A percentile compares a stretch with the other conserved stretches of the same genome.
Evolutionary conservation across 2,113 vertebrate genomes (phyloP).

Genomic region (Pleuronectes platessa): DNA sequence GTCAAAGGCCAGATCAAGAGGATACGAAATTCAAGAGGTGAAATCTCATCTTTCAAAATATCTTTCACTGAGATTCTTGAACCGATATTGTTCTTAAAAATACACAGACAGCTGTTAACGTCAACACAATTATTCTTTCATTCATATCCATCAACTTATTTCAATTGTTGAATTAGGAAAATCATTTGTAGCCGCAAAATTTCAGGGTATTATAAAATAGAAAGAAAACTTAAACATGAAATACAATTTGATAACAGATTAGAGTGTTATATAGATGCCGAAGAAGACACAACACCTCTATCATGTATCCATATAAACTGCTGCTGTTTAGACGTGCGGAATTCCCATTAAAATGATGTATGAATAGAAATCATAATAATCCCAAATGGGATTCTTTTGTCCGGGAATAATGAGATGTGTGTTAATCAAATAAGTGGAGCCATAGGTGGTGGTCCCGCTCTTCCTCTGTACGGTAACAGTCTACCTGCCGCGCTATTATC

Average conservation of each 20-base stretch:
- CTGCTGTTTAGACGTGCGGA: not conserved
- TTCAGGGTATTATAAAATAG: not conserved
- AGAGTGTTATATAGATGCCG: not conserved
- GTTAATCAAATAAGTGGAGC: slow-evolving; percentile 37
- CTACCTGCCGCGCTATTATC: slow-evolving; percentile 62
- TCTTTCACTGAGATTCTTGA: not conserved
- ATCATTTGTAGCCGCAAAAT: not conserved
- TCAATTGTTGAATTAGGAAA: not conserved
- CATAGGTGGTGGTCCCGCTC: slow-evolving; percentile 11
- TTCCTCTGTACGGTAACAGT: not conserved
- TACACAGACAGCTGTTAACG: not conserved
- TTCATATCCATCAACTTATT: not conserved
- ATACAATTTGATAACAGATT: not conserved
- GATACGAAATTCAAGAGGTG: not conserved
- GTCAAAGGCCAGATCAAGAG: not conserved
- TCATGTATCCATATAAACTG: not conserved
- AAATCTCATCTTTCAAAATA: not conserved
- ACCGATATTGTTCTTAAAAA: not conserved
- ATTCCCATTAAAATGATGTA: not conserved
- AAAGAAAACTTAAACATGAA: not conserved
- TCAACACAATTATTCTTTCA: not conserved
- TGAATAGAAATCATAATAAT: not conserved
- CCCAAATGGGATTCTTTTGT: not conserved
- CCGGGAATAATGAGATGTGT: not conserved
- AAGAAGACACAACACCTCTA: not conserved